Percentiles rank a stretch among this genome's conserved stretches.
Conservation (phyloP, 2,113 vertebrate species). For the Ophthalmolycus amberensis region DNA sequence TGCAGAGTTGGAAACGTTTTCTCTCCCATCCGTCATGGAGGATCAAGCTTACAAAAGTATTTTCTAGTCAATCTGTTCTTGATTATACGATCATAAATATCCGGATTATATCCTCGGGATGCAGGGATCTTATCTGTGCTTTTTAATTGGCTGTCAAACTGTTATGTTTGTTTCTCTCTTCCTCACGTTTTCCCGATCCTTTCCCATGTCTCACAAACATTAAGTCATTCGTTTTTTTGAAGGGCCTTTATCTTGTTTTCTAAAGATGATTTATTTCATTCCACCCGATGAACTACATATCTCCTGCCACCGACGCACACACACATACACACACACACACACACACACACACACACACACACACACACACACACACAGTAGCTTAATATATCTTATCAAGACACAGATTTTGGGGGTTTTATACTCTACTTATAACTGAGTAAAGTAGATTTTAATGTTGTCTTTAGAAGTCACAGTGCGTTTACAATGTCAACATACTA, state of each 20-base stretch:
- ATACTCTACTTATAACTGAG: not conserved
- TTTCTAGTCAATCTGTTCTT: not conserved
- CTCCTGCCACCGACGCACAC: slow-evolving; percentile 5
- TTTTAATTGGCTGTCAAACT: not conserved
- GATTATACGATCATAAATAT: slow-evolving; percentile 4
- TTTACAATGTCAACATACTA: slow-evolving; percentile 12
- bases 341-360: not conserved
- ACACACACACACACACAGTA: not conserved
- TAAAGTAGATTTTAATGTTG: not conserved
- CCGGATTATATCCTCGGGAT: not conserved
- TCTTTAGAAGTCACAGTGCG: slow-evolving; percentile 5
- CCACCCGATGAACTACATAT: not conserved
- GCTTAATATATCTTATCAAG: not conserved
- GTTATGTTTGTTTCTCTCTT: not conserved
- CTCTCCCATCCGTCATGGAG: not conserved
- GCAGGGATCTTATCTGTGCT: not conserved
- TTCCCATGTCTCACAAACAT: not conserved
- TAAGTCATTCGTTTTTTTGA: not conserved
- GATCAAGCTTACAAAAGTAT: not conserved
- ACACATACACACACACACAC: not conserved
- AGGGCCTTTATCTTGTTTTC: not conserved
- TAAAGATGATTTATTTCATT: slow-evolving; percentile 1
- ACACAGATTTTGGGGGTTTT: not conserved
- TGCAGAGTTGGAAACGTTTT: not conserved
- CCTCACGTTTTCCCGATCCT: not conserved